Conservation (phyloP, 2,797 vertebrate genomes). For the Hydrophis major region DNA sequence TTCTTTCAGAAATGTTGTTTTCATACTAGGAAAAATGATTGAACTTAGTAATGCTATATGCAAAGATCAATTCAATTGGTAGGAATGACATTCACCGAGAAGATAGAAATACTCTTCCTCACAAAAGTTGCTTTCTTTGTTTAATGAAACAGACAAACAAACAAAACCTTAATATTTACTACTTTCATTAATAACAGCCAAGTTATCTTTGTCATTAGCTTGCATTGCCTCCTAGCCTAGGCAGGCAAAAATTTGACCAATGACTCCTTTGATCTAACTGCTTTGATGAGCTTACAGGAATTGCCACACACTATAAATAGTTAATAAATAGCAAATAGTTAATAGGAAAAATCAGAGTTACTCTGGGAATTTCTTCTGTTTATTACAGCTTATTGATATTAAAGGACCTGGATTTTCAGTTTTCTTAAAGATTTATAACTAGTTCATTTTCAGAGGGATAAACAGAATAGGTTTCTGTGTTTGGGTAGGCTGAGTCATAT, state of each 20-base stretch:
- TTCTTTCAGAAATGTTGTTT: accelerated
- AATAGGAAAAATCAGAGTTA: neutral
- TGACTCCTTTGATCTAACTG: neutral
- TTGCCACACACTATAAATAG: neutral
- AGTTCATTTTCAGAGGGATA: neutral
- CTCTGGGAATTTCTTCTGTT: neutral
- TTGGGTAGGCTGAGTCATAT: neutral
- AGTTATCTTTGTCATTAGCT: neutral
- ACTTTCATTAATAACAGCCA: neutral
- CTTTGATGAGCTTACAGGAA: neutral
- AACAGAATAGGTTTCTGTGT: neutral
- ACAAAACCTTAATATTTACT: neutral
- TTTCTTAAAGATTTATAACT: neutral
- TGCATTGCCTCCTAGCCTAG: neutral
- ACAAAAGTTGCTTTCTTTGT: neutral
- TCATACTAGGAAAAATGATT: neutral
- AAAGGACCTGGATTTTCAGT: neutral
- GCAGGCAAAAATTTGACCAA: neutral
- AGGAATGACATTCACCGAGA: neutral
- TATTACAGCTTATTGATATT: neutral
- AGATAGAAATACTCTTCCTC: neutral
- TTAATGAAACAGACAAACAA: neutral
- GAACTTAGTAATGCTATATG: neutral
- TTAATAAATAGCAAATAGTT: neutral
- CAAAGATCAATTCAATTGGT: neutral